A percentile compares a stretch with the other conserved stretches of the same genome.
Conservation (phyloP, 2,797 vertebrate genomes). For the Pterois miles region DNA sequence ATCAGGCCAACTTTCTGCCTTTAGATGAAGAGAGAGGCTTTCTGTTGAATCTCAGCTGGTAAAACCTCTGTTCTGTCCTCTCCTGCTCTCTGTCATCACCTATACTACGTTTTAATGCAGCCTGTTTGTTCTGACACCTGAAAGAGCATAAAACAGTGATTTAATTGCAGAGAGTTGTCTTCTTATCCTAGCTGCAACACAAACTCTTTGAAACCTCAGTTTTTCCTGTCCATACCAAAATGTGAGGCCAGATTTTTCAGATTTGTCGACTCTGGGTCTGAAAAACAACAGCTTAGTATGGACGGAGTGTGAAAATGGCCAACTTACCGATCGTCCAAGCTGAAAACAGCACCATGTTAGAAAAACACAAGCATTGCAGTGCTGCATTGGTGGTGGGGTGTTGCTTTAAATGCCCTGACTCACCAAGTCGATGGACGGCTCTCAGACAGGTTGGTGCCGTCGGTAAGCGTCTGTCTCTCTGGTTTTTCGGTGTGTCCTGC, state of each 20-base stretch:
- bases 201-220: not conserved
- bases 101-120: not conserved
- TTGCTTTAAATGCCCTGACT: too few relatives aligned
- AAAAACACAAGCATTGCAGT: not conserved
- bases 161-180: not conserved
- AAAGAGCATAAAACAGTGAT: not conserved
- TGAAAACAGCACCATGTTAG: not conserved
- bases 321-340: not conserved
- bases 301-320: not conserved
- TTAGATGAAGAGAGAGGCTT: not conserved
- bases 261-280: not conserved
- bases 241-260: not conserved
- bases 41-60: not conserved
- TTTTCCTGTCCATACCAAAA: not conserved
- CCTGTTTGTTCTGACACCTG: not conserved
- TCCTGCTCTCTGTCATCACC: not conserved
- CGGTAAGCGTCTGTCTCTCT: too few relatives aligned
- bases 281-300: not conserved
- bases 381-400: not conserved
- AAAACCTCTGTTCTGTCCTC: not conserved
- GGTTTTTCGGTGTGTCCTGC: too few relatives aligned
- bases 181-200: not conserved
- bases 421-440: too few relatives aligned
- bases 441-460: too few relatives aligned
- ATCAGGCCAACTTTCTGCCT: constrained; percentile 51